Conservation (phyloP, 2,888 invertebrate genomes). For the Molorchus minor region DNA sequence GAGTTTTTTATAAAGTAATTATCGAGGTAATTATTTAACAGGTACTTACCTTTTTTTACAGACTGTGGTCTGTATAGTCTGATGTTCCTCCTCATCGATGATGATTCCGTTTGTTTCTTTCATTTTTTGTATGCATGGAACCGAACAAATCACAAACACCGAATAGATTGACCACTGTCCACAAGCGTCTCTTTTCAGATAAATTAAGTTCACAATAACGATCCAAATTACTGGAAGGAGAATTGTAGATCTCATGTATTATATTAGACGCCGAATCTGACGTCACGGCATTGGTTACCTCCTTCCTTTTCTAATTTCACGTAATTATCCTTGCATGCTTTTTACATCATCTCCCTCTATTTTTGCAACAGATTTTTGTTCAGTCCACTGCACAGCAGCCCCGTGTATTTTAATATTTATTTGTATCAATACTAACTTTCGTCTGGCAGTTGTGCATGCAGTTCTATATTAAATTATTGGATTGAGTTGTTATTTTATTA, state of each 20-base stretch:
- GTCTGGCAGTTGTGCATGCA: too few relatives aligned
- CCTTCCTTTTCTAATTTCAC: slow-evolving; percentile 53
- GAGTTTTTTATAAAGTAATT: background rate
- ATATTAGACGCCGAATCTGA: slow-evolving; percentile 51
- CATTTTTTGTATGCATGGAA: slow-evolving; percentile 18
- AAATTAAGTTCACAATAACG: slow-evolving; percentile 19
- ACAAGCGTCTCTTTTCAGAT: slow-evolving; percentile 5
- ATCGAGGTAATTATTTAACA: too few relatives aligned
- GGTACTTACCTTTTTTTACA: slow-evolving; percentile 33
- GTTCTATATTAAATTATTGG: too few relatives aligned
- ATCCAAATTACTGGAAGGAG: slow-evolving; percentile 41
- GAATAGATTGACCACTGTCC: background rate
- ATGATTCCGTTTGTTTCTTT: slow-evolving; percentile 34
- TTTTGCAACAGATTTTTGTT: slow-evolving; percentile 33
- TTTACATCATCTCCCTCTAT: slow-evolving; percentile 39
- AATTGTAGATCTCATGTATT: slow-evolving; percentile 47
- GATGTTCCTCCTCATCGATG: slow-evolving; percentile 30
- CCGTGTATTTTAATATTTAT: too few relatives aligned
- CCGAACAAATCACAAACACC: slow-evolving; percentile 19
- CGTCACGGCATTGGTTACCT: slow-evolving; percentile 56
- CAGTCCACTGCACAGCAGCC: slow-evolving; percentile 6
- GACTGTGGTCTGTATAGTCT: slow-evolving; percentile 24
- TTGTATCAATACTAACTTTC: too few relatives aligned
- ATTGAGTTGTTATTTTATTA: too few relatives aligned
- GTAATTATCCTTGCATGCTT: slow-evolving; percentile 52